Base-by-base conservation (phyloP, 1,140 invertebrate genomes). In the Drosophila nebulosa region DNA sequence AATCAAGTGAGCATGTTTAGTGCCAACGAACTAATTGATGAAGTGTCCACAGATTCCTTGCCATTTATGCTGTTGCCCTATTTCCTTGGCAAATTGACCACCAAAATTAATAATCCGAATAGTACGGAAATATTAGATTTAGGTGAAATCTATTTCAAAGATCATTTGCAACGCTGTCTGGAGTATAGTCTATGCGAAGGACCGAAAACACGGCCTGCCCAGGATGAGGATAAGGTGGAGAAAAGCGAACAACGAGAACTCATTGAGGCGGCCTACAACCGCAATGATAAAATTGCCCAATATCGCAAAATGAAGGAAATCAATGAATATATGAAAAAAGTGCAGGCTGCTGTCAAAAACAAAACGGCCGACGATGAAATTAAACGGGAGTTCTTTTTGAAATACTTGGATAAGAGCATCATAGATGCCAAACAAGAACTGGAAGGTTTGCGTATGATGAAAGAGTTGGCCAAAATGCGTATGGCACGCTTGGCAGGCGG, bases 41-140 rank as follows among this genome's bases (percentile, higher is more conserved):
- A 99, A 92, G 90, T 99, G 9, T 92, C 96, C 0, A 97, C 97
- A 10, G 94, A 95, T 70, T 95, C 97, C 81, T 90, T 99, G 1
- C 97, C 96, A 84, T 97, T 97, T 79, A 93, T 98, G 52, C 90
- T 98, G 1, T 85, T 98, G 12, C 97, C 97, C 0, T 96, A 95
- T 16, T 91, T 97, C n/a, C 92, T 98, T 9, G 97, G 96, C 0
- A 94, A 94, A 10, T 92, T 97, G 0, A 94, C 93, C 9, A 64
- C 79, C 4, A 89, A 90, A 32, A 73, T 89, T 3, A 92, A 95
- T 57, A 96, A 96, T 92, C 91, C 92, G 6, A 93, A 96, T 46
- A 93, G 95, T 57, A 92, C 93, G 73, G 94, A 97, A 59, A 91
- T 96, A 35, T 92, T 97, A 4, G 92, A 95, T 64, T 93, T 95